Base-by-base conservation (phyloP, 1,140 invertebrate species). In the Lucilia cuprina region DNA sequence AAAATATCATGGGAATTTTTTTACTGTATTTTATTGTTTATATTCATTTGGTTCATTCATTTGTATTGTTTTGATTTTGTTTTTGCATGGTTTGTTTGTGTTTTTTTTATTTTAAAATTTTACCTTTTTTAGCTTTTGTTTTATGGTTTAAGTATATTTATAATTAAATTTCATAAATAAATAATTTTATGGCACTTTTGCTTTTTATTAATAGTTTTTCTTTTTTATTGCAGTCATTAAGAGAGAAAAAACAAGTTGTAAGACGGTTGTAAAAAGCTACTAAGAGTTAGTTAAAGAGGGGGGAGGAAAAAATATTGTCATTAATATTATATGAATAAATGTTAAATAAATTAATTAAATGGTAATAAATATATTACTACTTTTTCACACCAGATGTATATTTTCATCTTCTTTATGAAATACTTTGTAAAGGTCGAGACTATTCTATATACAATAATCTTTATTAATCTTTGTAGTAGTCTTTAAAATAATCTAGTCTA, bases 1-100 rank as follows among this genome's bases (percentile, higher is more conserved):
- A 21, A 70, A 70, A 70, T 70, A 70, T 70, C n/a, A 70, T 70
- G 65, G n/a, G 65, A 70, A 70, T 70, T 70, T 41, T 41, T 41
- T 41, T 41, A n/a, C 10, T 7, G 21, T 21, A 70, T 8, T 21
- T 21, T 21, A 12, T 55, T 55, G 12, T 60, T 60, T n/a, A 17
- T 60, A n/a, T n/a, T 30, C 25, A 17, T 60, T n/a, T n/a, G n/a
- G n/a, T n/a, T 17, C 55, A n/a, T 60, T 17, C 55, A 60, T 60
- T 17, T 14, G 13, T 17, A 17, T 60, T 60, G 14, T 60, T 60
- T n/a, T 17, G 13, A 7, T 60, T 60, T 17, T 17, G 14, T 60
- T 60, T 17, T 17, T 17, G 41, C 41, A 41, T 41, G 41, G 41
- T 41, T 30, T 41, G 41, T 60, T 60, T 12, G 0, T 60, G 55